phyloP scores from a whole-genome alignment of 2,888 invertebrate species.

The Mythimna vitellina region DNA sequence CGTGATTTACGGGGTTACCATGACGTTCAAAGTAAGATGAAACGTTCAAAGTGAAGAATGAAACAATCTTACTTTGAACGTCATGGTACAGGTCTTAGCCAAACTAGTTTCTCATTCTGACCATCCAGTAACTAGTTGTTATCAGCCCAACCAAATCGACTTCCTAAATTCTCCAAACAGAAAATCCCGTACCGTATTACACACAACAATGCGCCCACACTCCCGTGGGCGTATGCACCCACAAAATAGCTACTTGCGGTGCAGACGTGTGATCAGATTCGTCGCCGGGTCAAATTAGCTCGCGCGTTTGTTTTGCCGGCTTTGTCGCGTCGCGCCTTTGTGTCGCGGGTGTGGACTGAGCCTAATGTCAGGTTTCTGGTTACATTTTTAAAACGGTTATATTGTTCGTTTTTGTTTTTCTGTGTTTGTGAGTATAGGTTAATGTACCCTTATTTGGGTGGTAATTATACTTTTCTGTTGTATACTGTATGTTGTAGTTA shows the following conservation, averaged over 20 bases:
- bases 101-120: not conserved
- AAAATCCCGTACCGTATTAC: slow-evolving; percentile 51
- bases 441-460: not conserved
- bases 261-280: slow-evolving; percentile 71
- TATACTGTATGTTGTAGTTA: not conserved
- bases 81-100: too few species aligned
- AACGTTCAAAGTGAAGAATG: too few species aligned
- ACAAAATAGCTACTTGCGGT: slow-evolving; percentile 80
- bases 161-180: not conserved
- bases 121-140: too few species aligned
- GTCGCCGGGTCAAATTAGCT: slow-evolving; percentile 75
- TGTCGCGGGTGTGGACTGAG: slow-evolving; percentile 61
- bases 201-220: slow-evolving; percentile 62
- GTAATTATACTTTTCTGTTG: not conserved
- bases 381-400: slow-evolving; percentile 61
- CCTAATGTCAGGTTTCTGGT: slow-evolving; percentile 70
- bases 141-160: not conserved
- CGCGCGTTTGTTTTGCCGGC: slow-evolving; percentile 66
- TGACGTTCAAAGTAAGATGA: too few species aligned
- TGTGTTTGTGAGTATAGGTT: not conserved
- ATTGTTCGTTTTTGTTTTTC: slow-evolving; percentile 44
- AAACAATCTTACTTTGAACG: too few species aligned
- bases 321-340: slow-evolving; percentile 63
- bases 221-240: slow-evolving; percentile 71
- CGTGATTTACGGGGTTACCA: too few species aligned